A percentile compares a stretch with the other conserved stretches of the same genome.
phyloP scores from a whole-genome alignment of 2,113 vertebrate species.

The Lipotes vexillifer region DNA sequence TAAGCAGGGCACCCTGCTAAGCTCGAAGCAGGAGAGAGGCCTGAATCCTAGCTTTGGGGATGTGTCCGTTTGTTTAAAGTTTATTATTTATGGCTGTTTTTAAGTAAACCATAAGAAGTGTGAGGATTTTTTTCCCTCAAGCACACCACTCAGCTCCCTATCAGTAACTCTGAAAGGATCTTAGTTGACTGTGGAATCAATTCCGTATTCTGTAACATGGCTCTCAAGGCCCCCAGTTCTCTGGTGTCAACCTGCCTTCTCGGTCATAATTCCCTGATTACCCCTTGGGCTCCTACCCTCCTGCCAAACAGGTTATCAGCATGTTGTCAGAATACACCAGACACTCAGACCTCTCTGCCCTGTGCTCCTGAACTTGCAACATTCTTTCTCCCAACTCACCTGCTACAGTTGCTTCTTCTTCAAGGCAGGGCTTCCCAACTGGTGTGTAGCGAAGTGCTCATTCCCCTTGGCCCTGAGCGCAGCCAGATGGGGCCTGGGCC shows the following conservation, averaged over 20 bases:
- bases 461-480: neutral
- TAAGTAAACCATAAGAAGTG: neutral
- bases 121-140: neutral
- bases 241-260: neutral
- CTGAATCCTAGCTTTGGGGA: constrained; percentile 28
- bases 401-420: neutral
- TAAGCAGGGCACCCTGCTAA: constrained; percentile 24
- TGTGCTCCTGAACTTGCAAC: neutral
- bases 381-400: neutral
- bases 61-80: constrained; percentile 47
- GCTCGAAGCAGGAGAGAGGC: neutral
- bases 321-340: neutral
- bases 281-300: neutral
- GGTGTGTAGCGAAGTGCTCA: neutral
- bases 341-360: neutral
- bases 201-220: neutral
- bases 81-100: constrained; percentile 33
- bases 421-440: neutral
- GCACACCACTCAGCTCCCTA: neutral
- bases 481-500: neutral
- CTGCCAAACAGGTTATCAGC: neutral
- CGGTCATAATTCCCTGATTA: neutral
- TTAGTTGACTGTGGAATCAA: neutral
- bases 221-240: neutral
- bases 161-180: neutral